These are phyloP conservation scores for Luehdorfia chinensis DNA, from an alignment of 1,140 invertebrate genomes.

Conservation along the genomic window DNA sequence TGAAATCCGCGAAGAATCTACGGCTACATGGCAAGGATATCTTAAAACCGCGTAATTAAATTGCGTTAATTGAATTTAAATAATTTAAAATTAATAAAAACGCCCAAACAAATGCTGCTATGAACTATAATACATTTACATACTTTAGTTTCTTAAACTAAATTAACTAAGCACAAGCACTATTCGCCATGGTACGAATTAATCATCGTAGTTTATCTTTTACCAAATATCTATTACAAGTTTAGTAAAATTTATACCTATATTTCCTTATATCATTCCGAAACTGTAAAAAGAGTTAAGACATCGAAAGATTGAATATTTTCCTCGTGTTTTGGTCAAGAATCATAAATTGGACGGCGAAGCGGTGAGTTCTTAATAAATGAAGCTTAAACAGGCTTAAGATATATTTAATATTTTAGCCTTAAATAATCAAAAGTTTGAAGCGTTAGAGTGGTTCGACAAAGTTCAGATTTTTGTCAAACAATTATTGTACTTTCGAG, in stretches of 20 bases:
- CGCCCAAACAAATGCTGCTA: too few relatives aligned
- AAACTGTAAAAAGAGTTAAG: conserved; percentile 4
- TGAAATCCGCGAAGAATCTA: too few relatives aligned
- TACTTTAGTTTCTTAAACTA: too few relatives aligned
- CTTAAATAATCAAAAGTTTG: neutral
- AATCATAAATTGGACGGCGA: conserved; percentile 55
- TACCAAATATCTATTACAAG: neutral
- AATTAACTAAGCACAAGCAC: too few relatives aligned
- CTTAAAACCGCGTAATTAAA: too few relatives aligned
- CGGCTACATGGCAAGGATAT: too few relatives aligned
- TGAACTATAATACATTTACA: too few relatives aligned
- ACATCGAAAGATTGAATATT: neutral
- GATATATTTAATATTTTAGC: neutral
- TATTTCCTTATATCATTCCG: conserved; percentile 1
- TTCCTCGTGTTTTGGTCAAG: conserved; percentile 11
- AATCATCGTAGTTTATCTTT: neutral
- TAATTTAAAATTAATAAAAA: too few relatives aligned
- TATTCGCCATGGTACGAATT: too few relatives aligned
- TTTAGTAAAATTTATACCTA: neutral
- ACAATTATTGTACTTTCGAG: neutral
- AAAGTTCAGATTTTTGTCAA: neutral
- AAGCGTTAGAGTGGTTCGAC: conserved; percentile 11
- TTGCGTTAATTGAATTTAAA: too few relatives aligned
- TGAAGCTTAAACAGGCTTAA: conserved; percentile 23
- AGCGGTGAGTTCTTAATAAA: conserved; percentile 45